A percentile compares a stretch with the other conserved stretches of the same genome.
Evolutionary conservation across 2,888 invertebrate genomes (phyloP).

Genomic region (Fragum sueziense): DNA sequence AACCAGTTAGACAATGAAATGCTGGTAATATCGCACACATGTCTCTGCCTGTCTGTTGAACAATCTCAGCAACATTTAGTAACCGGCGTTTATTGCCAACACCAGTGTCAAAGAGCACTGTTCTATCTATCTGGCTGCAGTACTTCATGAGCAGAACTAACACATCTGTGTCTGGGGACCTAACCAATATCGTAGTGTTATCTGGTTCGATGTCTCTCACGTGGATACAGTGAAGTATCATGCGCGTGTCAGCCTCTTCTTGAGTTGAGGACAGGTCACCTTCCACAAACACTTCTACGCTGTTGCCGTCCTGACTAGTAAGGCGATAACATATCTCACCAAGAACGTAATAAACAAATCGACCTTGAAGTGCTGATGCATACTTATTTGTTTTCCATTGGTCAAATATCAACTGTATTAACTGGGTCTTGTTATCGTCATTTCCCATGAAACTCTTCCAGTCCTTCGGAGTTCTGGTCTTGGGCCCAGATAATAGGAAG

Average conservation of each 20-base stretch:
- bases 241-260: slow-evolving; percentile 47
- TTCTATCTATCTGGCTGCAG: background rate
- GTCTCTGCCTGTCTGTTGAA: slow-evolving; percentile 24
- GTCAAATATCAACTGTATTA: slow-evolving; percentile 16
- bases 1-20: slow-evolving; percentile 44
- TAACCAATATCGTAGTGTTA: slow-evolving; percentile 29
- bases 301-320: slow-evolving; percentile 13
- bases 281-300: background rate
- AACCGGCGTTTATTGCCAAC: slow-evolving; percentile 42
- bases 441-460: slow-evolving; percentile 39
- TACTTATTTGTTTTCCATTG: slow-evolving; percentile 29
- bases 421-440: slow-evolving; percentile 38
- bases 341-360: slow-evolving; percentile 3
- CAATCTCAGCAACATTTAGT: slow-evolving; percentile 26
- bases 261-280: slow-evolving; percentile 22
- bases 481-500: slow-evolving; percentile 20
- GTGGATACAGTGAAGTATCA: slow-evolving; percentile 25
- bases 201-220: background rate
- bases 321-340: slow-evolving; percentile 25
- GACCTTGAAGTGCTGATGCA: background rate
- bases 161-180: slow-evolving; percentile 54
- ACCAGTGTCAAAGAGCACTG: slow-evolving; percentile 48
- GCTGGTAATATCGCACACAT: slow-evolving; percentile 30
- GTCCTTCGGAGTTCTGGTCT: slow-evolving; percentile 32
- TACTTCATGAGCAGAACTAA: slow-evolving; percentile 36